Base-by-base conservation (phyloP, 35 echinoderm and acorn worm species). In the Ophiothrix spiculata region DNA sequence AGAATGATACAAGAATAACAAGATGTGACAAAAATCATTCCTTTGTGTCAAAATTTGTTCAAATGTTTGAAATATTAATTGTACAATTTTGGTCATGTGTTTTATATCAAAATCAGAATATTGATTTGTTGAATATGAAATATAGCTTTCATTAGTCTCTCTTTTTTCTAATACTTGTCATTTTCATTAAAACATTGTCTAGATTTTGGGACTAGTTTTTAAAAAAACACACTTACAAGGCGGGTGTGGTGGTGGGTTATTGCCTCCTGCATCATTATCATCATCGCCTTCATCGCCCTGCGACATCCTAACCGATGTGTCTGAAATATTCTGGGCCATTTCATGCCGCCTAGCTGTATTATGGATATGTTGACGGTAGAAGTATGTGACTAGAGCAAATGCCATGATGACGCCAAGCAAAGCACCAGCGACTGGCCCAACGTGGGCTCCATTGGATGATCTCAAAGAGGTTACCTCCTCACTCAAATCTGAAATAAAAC, bases 371-470 rank as follows among this genome's bases (percentile, higher is more conserved):
- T 99, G 96, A 33, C 96, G 88, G 86, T 99, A 99, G 33, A 94
- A 86, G 33, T 94, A 99, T 33, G 94, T 89, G 40, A 94, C 87
- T 28, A 99, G 64, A 38, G 88, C 86, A 12, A 99, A 81, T 34
- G 94, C 90, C 14, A 93, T 87, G 81, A 99, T 93, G 37, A 93
- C 90, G 15, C 92, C 96, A 42, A 99, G 77, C 39, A 99, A 79
- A 69, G 92, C 96, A n/a, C 96, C 96, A n/a, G 96, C 96, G 17
- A 99, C 92, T 0, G 96, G 92, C 1, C 96, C 96, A 35, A 99
- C 89, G 37, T 93, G 96, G 75, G 96, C 93, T 1, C 92, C 91
- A n/a, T 83, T 81, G 23, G 35, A 39, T 75, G 88, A 80, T 75
- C 88, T 90, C 88, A 32, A 84, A 77, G 88, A 73, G 33, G 32